phyloP scores from a whole-genome alignment of 2,888 invertebrate species.

The Tiliacea citrago region DNA sequence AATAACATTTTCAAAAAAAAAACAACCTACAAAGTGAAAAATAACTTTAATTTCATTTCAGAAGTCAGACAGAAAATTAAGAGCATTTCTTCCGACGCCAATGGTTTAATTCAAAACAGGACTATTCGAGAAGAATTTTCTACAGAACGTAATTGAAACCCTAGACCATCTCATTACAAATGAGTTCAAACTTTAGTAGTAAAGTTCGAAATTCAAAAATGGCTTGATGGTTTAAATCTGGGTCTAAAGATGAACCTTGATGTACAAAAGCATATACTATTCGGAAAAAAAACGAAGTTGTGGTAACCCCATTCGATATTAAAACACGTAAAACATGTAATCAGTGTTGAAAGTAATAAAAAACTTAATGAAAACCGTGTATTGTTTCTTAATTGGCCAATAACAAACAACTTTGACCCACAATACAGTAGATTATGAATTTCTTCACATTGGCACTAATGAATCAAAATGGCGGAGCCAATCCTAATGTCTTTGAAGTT shows the following conservation, averaged over 20 bases:
- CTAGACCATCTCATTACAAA: too few relatives aligned
- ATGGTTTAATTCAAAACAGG: too few relatives aligned
- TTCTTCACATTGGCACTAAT: constrained; percentile 30
- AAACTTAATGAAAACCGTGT: constrained; percentile 19
- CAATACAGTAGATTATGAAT: constrained; percentile 35
- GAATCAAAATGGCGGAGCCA: constrained; percentile 42
- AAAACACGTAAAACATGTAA: constrained; percentile 17
- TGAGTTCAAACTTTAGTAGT: too few relatives aligned
- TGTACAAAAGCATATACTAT: background rate
- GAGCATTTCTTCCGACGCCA: too few relatives aligned
- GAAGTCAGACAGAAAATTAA: too few relatives aligned
- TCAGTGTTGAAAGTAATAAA: constrained; percentile 27
- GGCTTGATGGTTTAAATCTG: background rate
- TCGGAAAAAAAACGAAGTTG: background rate
- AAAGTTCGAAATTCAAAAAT: background rate
- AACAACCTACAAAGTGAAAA: too few relatives aligned
- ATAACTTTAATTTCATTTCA: too few relatives aligned
- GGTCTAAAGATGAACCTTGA: background rate
- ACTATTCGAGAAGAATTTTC: too few relatives aligned
- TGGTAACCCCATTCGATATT: background rate
- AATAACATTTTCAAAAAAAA: too few relatives aligned
- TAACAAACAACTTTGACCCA: constrained; percentile 6
- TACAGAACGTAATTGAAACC: too few relatives aligned
- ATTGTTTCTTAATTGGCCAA: constrained; percentile 33
- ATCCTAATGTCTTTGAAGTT: constrained; percentile 19